Evolutionary conservation across 2,113 vertebrate genomes (phyloP).

Genomic region (Pituophis catenifer): DNA sequence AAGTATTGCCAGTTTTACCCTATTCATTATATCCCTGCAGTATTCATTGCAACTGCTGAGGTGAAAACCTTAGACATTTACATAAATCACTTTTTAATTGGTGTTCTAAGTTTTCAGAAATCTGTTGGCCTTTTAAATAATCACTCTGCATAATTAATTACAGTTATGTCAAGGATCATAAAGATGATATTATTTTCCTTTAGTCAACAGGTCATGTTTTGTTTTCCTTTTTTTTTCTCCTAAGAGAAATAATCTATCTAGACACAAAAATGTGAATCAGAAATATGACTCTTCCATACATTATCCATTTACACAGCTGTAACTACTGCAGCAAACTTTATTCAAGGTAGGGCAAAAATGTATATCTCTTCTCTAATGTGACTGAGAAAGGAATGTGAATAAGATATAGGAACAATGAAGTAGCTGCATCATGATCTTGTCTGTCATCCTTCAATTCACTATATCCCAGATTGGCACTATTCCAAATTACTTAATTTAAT

Average conservation of each 20-base stretch:
- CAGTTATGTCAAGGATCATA: neutral
- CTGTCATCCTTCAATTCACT: neutral
- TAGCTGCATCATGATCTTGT: neutral
- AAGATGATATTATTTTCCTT: neutral
- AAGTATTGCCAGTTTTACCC: neutral
- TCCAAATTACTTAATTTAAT: neutral
- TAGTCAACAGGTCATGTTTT: neutral
- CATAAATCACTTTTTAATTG: neutral
- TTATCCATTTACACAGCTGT: neutral
- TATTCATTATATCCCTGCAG: neutral
- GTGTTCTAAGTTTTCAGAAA: neutral
- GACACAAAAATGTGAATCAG: neutral
- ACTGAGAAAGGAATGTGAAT: neutral
- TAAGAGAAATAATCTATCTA: neutral
- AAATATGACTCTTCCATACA: neutral
- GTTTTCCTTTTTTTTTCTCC: neutral
- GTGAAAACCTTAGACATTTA: neutral
- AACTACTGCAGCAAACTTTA: neutral
- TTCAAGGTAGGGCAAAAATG: neutral
- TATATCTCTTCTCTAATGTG: neutral
- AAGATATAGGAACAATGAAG: neutral
- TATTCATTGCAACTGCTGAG: neutral
- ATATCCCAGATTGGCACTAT: neutral
- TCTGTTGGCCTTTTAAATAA: neutral
- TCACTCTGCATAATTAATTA: neutral